Evolutionary conservation across 30 jellyfish, hydroid and myxozoan species (phyloP).

Genomic region (Aurelia coerulea): DNA sequence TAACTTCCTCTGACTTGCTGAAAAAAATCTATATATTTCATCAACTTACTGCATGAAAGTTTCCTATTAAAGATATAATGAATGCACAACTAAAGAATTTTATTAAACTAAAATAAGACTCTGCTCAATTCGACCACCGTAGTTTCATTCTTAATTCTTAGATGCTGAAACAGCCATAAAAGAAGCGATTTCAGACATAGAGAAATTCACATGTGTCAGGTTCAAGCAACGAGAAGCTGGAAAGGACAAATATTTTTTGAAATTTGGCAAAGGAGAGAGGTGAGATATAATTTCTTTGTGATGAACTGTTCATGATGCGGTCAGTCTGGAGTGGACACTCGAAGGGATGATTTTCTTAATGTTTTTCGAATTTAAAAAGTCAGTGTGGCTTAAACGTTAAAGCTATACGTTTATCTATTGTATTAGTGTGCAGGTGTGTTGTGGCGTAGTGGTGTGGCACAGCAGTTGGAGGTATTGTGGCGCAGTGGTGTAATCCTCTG

Average conservation of each 20-base stretch:
- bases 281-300: background rate
- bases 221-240: constrained; percentile 11
- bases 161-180: constrained; percentile 17
- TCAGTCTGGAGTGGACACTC: background rate
- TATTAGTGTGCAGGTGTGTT: too few species aligned
- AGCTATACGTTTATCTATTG: too few species aligned
- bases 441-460: too few species aligned
- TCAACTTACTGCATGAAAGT: too few species aligned
- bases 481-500: too few species aligned
- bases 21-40: too few species aligned
- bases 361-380: too few species aligned
- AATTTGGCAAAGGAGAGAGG: constrained; percentile 45
- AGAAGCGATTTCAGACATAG: constrained; percentile 22
- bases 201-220: constrained; percentile 32
- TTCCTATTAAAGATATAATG: too few species aligned
- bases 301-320: background rate
- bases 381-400: too few species aligned
- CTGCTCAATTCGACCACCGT: background rate
- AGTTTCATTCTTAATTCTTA: background rate
- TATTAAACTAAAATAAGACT: background rate
- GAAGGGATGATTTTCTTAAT: too few species aligned
- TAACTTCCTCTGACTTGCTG: too few species aligned
- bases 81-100: background rate
- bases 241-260: constrained; percentile 16
- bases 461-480: too few species aligned